A percentile compares a stretch with the other conserved stretches of the same genome.
phyloP scores from a whole-genome alignment of 2,797 vertebrate genomes.

The Periophthalmus magnuspinnatus region DNA sequence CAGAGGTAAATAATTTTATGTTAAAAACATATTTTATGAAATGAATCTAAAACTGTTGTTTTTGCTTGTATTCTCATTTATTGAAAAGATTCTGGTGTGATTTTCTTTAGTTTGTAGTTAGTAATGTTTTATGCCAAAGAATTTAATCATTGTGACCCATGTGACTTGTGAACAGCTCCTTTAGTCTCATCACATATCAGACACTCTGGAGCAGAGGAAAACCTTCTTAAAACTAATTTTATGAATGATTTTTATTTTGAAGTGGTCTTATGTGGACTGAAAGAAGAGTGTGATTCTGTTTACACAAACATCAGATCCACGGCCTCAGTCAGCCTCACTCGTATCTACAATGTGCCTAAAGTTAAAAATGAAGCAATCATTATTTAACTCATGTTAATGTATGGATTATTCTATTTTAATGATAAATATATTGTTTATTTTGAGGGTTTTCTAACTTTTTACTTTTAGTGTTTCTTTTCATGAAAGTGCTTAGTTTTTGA shows the following conservation, averaged over 20 bases:
- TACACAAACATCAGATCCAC: conserved; percentile 64
- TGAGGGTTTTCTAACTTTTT: conserved; percentile 73
- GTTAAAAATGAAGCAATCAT: conserved; percentile 80
- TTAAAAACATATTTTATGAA: conserved; percentile 1
- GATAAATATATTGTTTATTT: conserved; percentile 73
- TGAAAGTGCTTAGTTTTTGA: conserved; percentile 65
- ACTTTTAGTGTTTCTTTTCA: conserved; percentile 66
- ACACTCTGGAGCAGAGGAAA: conserved; percentile 35
- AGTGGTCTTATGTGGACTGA: conserved; percentile 31
- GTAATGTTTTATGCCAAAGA: conserved; percentile 79
- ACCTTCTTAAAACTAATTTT: conserved; percentile 23
- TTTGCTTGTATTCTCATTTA: conserved; percentile 27
- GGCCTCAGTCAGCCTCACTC: conserved; percentile 69
- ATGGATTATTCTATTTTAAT: conserved; percentile 77
- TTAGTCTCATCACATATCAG: conserved; percentile 45
- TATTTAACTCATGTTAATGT: conserved; percentile 77
- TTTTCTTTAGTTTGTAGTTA: conserved; percentile 13
- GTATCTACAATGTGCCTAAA: conserved; percentile 82
- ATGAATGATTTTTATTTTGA: conserved; percentile 14
- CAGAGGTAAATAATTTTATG: conserved; percentile 4
- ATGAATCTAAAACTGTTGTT: not conserved
- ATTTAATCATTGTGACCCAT: conserved; percentile 62
- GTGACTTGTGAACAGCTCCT: conserved; percentile 38
- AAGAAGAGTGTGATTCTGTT: conserved; percentile 70
- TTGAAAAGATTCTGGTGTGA: conserved; percentile 14